Percentiles rank a stretch among this genome's conserved stretches.
Evolutionary conservation across 2,113 vertebrate species (phyloP).

Genomic region (Scolopax mira): DNA sequence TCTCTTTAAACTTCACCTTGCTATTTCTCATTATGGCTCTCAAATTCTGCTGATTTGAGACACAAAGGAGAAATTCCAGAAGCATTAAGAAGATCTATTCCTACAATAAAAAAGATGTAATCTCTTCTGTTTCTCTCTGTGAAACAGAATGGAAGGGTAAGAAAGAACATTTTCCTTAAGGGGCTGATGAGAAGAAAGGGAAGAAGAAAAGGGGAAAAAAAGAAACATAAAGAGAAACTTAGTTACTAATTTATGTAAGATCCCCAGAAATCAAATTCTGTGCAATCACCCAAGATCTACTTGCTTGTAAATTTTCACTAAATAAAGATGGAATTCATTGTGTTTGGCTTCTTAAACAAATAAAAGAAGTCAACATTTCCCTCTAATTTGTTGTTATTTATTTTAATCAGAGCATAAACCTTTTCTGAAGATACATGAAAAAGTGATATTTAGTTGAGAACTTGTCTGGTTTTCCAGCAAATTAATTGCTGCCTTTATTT

Average conservation of each 20-base stretch:
- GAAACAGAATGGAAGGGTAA: neutral
- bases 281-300: neutral
- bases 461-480: neutral
- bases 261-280: neutral
- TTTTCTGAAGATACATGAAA: neutral
- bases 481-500: neutral
- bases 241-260: neutral
- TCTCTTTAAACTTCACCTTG: neutral
- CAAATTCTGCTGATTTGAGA: constrained; percentile 50
- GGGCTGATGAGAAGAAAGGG: neutral
- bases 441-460: neutral
- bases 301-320: neutral
- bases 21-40: constrained; percentile 12
- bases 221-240: neutral
- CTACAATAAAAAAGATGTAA: neutral
- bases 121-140: neutral
- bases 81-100: constrained; percentile 33
- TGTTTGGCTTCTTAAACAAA: neutral
- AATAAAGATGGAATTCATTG: neutral
- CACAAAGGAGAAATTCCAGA: constrained; percentile 31
- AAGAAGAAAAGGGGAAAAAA: neutral
- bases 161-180: neutral
- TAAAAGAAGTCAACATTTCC: neutral
- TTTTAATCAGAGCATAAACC: neutral
- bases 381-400: neutral